A percentile compares a stretch with the other conserved stretches of the same genome.
phyloP scores from a whole-genome alignment of 2,113 vertebrate species.

The Perca fluviatilis region DNA sequence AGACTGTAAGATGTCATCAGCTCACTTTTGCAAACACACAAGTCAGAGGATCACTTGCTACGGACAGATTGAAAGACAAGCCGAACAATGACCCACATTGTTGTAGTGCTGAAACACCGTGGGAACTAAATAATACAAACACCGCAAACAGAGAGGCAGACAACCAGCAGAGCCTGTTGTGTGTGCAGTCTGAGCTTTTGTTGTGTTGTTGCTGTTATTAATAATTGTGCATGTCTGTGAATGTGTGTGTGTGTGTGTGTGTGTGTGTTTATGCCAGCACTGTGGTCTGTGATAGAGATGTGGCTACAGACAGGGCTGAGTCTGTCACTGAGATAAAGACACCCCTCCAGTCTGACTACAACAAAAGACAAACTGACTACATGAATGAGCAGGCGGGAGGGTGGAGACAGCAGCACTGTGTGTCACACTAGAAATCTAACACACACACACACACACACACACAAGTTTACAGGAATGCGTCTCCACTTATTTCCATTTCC shows the following conservation, averaged over 20 bases:
- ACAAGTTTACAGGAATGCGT: slow-evolving; percentile 58
- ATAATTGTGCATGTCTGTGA: slow-evolving; percentile 42
- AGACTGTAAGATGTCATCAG: slow-evolving; percentile 70
- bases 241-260: background rate
- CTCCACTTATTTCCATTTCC: slow-evolving; percentile 73
- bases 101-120: slow-evolving; percentile 66
- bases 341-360: slow-evolving; percentile 31
- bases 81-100: slow-evolving; percentile 74
- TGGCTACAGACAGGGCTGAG: slow-evolving; percentile 35
- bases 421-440: slow-evolving; percentile 50
- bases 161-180: slow-evolving; percentile 69
- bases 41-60: slow-evolving; percentile 45
- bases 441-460: slow-evolving; percentile 47
- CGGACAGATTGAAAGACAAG: slow-evolving; percentile 60
- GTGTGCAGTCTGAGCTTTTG: slow-evolving; percentile 24
- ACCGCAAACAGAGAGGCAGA: slow-evolving; percentile 21
- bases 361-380: slow-evolving; percentile 64
- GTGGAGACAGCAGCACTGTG: slow-evolving; percentile 58
- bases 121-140: slow-evolving; percentile 67
- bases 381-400: slow-evolving; percentile 72
- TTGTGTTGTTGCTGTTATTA: slow-evolving; percentile 52
- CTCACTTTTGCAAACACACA: slow-evolving; percentile 56
- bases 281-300: slow-evolving; percentile 47
- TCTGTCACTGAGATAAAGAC: slow-evolving; percentile 46
- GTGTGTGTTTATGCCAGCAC: slow-evolving; percentile 14